Evolutionary conservation across 2,888 invertebrate species (phyloP).

Genomic region (Epistrophella euchroma): DNA sequence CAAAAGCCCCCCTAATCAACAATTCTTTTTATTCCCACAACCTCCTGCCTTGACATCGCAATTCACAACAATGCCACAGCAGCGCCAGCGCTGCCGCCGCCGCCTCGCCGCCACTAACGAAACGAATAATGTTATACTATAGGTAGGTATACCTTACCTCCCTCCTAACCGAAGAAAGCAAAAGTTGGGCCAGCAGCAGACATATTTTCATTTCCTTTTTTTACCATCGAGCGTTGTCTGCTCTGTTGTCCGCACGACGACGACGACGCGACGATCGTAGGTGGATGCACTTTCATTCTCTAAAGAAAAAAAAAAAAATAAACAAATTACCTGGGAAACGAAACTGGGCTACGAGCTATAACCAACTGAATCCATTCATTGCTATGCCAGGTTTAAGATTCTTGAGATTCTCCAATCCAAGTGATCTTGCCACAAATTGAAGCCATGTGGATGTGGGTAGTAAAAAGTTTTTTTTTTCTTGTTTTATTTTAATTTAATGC

Average conservation of each 20-base stretch:
- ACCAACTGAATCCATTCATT: conserved; percentile 8
- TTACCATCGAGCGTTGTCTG: not conserved
- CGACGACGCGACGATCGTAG: conserved; percentile 13
- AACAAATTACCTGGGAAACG: conserved; percentile 18
- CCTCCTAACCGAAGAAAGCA: conserved; percentile 11
- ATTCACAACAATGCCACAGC: conserved; percentile 1
- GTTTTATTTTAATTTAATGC: not conserved
- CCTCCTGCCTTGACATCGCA: conserved; percentile 12
- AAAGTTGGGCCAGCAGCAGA: conserved; percentile 11
- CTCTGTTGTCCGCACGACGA: not conserved
- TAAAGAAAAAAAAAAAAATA: conserved; percentile 1
- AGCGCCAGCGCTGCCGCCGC: not conserved
- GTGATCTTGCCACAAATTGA: conserved; percentile 4
- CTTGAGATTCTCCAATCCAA: not conserved
- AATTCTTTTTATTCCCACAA: conserved; percentile 19
- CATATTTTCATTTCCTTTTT: conserved; percentile 24
- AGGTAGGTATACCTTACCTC: not conserved
- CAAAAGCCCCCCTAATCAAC: conserved; percentile 10
- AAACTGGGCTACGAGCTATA: conserved; percentile 16
- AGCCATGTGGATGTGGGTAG: not conserved
- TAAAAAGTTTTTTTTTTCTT: not conserved
- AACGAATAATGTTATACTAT: conserved; percentile 6
- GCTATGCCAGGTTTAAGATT: conserved; percentile 1
- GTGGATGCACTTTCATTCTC: conserved; percentile 39
- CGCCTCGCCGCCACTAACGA: not conserved